These are phyloP conservation scores for Ennomos quercinarius DNA, from an alignment of 2,888 invertebrate genomes.

Conservation along the genomic window DNA sequence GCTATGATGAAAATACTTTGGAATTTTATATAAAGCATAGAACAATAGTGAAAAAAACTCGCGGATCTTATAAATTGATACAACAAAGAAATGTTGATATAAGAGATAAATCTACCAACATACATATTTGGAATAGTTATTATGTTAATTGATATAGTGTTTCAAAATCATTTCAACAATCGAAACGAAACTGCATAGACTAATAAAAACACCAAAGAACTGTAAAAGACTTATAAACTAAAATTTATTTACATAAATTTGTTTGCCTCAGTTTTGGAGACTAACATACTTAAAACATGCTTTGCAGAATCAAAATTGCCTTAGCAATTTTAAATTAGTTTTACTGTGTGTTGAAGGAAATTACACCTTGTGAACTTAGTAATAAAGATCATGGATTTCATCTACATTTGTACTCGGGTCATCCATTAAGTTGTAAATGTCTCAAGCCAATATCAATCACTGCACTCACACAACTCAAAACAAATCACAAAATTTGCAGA, in stretches of 20 bases:
- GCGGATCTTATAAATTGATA: not conserved
- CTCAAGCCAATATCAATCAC: no score
- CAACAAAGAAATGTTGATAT: not conserved
- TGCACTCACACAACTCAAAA: no score
- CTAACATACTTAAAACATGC: not conserved
- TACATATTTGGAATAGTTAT: not conserved
- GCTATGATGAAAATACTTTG: not conserved
- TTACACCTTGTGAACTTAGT: not conserved
- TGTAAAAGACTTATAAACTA: constrained; percentile 10
- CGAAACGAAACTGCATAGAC: constrained; percentile 8
- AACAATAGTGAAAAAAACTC: not conserved
- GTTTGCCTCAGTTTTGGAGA: not conserved
- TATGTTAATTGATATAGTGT: not conserved
- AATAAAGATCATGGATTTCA: not conserved
- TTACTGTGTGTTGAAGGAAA: not conserved
- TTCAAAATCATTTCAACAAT: constrained; percentile 3
- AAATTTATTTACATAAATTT: constrained; percentile 11
- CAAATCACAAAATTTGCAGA: no score
- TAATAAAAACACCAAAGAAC: constrained; percentile 3
- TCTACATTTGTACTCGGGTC: no score
- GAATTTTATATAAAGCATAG: not conserved
- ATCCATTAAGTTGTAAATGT: no score
- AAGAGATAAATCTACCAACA: not conserved
- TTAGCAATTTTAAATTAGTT: not conserved
- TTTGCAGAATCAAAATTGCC: not conserved